Conservation (phyloP, 2,888 invertebrate species). For the Sericinus montela region DNA sequence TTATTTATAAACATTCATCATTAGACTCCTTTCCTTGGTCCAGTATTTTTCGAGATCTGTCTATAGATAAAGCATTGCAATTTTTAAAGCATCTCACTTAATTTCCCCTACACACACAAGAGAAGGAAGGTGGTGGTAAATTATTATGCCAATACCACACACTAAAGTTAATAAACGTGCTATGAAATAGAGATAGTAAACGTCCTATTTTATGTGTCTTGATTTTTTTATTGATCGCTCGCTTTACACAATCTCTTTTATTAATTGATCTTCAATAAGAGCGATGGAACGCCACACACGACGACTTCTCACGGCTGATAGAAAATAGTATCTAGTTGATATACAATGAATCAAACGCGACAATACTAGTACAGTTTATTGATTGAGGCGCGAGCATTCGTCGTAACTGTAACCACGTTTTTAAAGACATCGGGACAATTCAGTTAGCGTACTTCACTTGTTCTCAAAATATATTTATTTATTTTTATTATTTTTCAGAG, state of each 20-base stretch:
- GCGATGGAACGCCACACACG: slow-evolving; percentile 31
- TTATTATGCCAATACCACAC: too few relatives aligned
- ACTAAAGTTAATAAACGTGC: too few relatives aligned
- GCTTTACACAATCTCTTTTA: not conserved
- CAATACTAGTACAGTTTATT: slow-evolving; percentile 59
- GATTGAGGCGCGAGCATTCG: slow-evolving; percentile 43
- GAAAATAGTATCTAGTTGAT: slow-evolving; percentile 27
- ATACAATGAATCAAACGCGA: slow-evolving; percentile 36
- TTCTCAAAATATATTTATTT: too few relatives aligned
- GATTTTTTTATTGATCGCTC: slow-evolving; percentile 8
- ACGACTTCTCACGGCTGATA: slow-evolving; percentile 26
- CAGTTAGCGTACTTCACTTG: not conserved
- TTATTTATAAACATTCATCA: too few relatives aligned
- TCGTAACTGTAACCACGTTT: slow-evolving; percentile 30
- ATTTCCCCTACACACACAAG: too few relatives aligned
- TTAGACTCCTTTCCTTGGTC: too few relatives aligned
- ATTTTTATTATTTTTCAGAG: too few relatives aligned
- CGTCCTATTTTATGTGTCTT: slow-evolving; percentile 1
- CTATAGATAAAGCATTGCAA: too few relatives aligned
- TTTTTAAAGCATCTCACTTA: too few relatives aligned
- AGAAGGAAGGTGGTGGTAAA: too few relatives aligned
- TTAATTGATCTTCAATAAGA: slow-evolving; percentile 7
- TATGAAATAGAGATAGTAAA: too few relatives aligned
- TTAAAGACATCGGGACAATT: not conserved
- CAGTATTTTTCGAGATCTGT: too few relatives aligned